Conservation (phyloP, 2,113 vertebrate species). For the Psephotus haematonotus region DNA sequence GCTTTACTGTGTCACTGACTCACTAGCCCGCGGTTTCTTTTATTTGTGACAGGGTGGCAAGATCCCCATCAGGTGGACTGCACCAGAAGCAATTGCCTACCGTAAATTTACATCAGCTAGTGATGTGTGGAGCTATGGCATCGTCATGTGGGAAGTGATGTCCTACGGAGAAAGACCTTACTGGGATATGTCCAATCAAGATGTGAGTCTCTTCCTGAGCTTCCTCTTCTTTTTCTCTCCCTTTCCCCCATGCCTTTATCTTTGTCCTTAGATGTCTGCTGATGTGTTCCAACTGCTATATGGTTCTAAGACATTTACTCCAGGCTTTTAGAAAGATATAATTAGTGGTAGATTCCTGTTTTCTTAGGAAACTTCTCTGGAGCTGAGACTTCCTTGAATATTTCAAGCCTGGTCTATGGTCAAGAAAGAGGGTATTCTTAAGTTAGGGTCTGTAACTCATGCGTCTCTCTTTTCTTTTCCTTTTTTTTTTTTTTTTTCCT, state of each 20-base stretch:
- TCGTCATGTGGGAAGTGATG: constrained; percentile 99
- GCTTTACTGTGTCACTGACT: neutral
- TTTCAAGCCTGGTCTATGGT: neutral
- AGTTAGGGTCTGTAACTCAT: neutral
- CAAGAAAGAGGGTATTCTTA: neutral
- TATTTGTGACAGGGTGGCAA: constrained; percentile 88
- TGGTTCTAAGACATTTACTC: neutral
- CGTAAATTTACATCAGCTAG: constrained; percentile 96
- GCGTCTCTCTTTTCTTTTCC: neutral
- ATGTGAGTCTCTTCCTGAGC: constrained; percentile 79
- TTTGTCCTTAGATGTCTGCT: neutral
- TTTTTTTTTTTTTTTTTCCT: neutral
- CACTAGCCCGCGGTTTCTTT: neutral
- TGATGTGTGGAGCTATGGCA: constrained; percentile 97
- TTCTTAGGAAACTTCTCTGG: neutral
- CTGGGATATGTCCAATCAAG: constrained; percentile 99
- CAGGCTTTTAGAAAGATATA: neutral
- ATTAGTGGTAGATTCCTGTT: neutral
- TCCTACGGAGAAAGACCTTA: constrained; percentile 97
- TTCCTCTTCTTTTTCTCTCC: neutral
- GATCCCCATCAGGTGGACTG: constrained; percentile 98
- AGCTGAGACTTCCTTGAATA: neutral
- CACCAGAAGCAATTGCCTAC: constrained; percentile 97
- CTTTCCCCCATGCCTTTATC: fast-evolving
- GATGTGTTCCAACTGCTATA: neutral